Evolutionary conservation across 2,797 vertebrate species (phyloP).

Genomic region (Characodon lateralis): DNA sequence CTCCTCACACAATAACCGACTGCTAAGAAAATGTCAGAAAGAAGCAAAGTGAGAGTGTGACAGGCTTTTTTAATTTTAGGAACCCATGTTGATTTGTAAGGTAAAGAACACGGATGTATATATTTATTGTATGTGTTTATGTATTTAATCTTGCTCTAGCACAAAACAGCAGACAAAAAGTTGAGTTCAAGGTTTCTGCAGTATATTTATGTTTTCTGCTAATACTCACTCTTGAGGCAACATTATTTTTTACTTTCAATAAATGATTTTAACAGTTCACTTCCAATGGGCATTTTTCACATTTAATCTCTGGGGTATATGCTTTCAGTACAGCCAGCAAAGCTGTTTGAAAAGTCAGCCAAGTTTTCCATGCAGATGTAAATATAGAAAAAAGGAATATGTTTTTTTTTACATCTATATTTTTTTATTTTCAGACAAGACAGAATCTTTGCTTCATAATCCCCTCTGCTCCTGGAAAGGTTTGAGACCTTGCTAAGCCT

Average conservation of each 20-base stretch:
- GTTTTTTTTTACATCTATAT: slow-evolving; percentile 40
- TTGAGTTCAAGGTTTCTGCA: background rate
- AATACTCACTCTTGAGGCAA: slow-evolving; percentile 14
- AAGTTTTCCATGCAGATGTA: slow-evolving; percentile 53
- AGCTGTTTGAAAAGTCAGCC: slow-evolving; percentile 51
- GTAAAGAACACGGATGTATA: background rate
- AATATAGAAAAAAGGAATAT: slow-evolving; percentile 45
- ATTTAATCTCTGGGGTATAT: slow-evolving; percentile 42
- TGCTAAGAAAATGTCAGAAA: background rate
- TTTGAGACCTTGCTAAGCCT: slow-evolving; percentile 71
- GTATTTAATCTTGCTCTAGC: background rate
- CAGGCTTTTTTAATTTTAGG: background rate
- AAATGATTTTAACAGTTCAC: slow-evolving; percentile 39
- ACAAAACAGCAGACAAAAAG: slow-evolving; percentile 7
- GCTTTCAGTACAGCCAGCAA: slow-evolving; percentile 57
- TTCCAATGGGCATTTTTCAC: slow-evolving; percentile 42
- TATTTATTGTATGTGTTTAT: background rate
- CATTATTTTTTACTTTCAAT: slow-evolving; percentile 24
- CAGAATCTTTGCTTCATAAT: slow-evolving; percentile 66
- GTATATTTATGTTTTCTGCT: slow-evolving; percentile 18
- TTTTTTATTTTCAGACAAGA: slow-evolving; percentile 44
- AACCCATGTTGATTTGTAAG: background rate
- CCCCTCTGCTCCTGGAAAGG: slow-evolving; percentile 64
- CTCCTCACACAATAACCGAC: background rate
- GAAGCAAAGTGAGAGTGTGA: background rate